phyloP scores from a whole-genome alignment of 2,888 invertebrate genomes.

The Nomada goodeniana region DNA sequence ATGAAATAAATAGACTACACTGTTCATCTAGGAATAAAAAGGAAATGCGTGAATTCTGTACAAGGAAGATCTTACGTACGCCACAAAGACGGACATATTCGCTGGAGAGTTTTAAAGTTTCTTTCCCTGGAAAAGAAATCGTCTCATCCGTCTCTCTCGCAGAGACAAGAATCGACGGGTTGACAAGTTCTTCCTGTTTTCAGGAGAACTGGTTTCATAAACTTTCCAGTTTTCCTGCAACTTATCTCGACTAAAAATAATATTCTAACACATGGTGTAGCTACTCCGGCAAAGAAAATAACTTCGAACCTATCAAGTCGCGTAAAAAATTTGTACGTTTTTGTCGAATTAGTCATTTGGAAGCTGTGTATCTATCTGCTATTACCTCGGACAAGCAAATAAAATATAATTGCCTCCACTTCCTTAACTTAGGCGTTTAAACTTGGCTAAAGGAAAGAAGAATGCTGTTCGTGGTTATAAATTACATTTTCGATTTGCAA shows the following conservation, averaged over 20 bases:
- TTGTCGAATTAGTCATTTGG: too few species aligned
- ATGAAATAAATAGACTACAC: background rate
- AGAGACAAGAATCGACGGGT: conserved; percentile 47
- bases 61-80: conserved; percentile 20
- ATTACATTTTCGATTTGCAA: too few species aligned
- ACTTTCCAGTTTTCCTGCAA: conserved; percentile 18
- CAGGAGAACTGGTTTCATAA: conserved; percentile 41
- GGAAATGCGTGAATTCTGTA: conserved; percentile 9
- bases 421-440: too few species aligned
- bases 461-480: too few species aligned
- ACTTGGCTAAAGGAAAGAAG: too few species aligned
- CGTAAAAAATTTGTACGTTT: too few species aligned
- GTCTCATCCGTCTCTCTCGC: conserved; percentile 32
- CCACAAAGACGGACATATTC: conserved; percentile 15
- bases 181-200: conserved; percentile 69
- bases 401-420: too few species aligned
- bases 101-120: conserved; percentile 61
- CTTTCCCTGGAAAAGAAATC: conserved; percentile 48
- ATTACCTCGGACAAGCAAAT: too few species aligned
- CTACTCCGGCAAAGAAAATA: background rate
- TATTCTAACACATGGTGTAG: conserved; percentile 43
- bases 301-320: too few species aligned
- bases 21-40: background rate
- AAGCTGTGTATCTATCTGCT: too few species aligned
- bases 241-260: conserved; percentile 16